Evolutionary conservation across 2,888 invertebrate species (phyloP).

Genomic region (Eilema caniola): DNA sequence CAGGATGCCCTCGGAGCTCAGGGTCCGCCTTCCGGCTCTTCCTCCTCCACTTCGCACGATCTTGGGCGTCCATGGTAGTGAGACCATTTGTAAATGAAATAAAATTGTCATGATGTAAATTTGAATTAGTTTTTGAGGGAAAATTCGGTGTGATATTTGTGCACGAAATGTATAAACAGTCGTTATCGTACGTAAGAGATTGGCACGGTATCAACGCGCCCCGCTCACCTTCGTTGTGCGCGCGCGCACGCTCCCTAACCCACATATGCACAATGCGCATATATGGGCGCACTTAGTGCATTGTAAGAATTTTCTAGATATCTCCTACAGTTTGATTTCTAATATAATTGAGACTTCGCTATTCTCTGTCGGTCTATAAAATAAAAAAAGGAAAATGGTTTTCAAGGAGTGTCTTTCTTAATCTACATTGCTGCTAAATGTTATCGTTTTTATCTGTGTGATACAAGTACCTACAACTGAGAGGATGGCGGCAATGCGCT

Average conservation of each 20-base stretch:
- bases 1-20: no score
- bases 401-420: constrained; percentile 5
- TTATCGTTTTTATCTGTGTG: constrained; percentile 9
- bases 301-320: constrained; percentile 38
- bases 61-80: no score
- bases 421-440: not conserved
- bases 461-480: constrained; percentile 7
- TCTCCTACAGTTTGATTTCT: constrained; percentile 18
- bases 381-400: not conserved
- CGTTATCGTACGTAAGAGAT: constrained; percentile 66
- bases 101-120: constrained; percentile 5
- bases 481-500: not conserved
- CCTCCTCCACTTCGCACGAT: no score
- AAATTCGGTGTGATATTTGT: constrained; percentile 31
- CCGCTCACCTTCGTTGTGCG: constrained; percentile 75
- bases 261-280: constrained; percentile 44
- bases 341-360: not conserved
- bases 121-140: constrained; percentile 22
- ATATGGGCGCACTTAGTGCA: constrained; percentile 40
- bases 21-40: no score
- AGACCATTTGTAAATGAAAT: no score
- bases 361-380: not conserved
- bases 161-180: constrained; percentile 50
- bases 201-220: constrained; percentile 77
- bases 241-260: constrained; percentile 55